Evolutionary conservation across 2,888 invertebrate genomes (phyloP).

Genomic region (Lagria hirta): DNA sequence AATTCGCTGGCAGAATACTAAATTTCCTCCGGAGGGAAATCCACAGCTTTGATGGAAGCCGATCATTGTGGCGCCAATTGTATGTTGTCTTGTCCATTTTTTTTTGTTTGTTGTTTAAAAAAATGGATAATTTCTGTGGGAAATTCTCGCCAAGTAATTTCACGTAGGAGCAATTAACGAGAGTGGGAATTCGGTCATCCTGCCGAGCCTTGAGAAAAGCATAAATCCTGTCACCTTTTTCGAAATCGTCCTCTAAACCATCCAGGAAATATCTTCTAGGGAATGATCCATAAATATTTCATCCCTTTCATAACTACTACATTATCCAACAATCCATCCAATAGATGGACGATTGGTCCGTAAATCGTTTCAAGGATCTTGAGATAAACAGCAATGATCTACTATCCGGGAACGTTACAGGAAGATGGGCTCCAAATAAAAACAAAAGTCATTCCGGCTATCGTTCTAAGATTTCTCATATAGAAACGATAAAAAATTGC

Average conservation of each 20-base stretch:
- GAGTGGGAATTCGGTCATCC: too few relatives aligned
- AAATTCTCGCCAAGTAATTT: too few relatives aligned
- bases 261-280: constrained; percentile 23
- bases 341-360: constrained; percentile 43
- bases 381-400: constrained; percentile 47
- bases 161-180: too few relatives aligned
- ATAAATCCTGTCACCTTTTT: neutral
- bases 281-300: constrained; percentile 43
- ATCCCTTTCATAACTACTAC: constrained; percentile 45
- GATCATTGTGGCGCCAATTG: constrained; percentile 36
- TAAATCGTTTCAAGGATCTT: constrained; percentile 44
- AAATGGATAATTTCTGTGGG: too few relatives aligned
- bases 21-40: constrained; percentile 44
- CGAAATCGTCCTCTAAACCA: neutral
- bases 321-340: constrained; percentile 47
- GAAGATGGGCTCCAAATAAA: constrained; percentile 39
- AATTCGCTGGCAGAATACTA: constrained; percentile 53
- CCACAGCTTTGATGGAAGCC: constrained; percentile 42
- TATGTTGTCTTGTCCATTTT: too few relatives aligned
- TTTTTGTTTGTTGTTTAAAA: too few relatives aligned
- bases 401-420: constrained; percentile 36
- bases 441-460: constrained; percentile 37
- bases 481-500: constrained; percentile 28
- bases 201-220: too few relatives aligned
- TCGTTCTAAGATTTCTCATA: constrained; percentile 24